A percentile compares a stretch with the other conserved stretches of the same genome.
phyloP scores from a whole-genome alignment of 2,113 vertebrate species.

The Cygnus buccinator region DNA sequence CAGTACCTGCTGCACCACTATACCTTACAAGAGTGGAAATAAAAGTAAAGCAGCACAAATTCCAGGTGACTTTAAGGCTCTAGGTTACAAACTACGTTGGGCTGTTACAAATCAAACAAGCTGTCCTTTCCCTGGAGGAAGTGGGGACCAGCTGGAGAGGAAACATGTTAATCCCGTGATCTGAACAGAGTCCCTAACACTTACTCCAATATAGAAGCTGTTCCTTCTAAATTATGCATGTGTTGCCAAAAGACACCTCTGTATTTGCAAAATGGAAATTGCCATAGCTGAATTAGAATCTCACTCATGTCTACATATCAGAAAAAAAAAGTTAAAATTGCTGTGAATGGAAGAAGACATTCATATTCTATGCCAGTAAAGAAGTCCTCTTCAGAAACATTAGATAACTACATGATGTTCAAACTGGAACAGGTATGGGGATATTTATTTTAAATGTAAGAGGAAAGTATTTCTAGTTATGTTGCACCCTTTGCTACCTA shows the following conservation, averaged over 20 bases:
- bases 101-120: background rate
- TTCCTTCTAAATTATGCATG: slow-evolving; percentile 2
- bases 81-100: background rate
- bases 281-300: background rate
- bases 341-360: background rate
- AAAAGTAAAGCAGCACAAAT: background rate
- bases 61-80: background rate
- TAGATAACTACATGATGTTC: slow-evolving; percentile 3
- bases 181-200: background rate
- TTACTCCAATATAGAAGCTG: background rate
- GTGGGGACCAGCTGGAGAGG: background rate
- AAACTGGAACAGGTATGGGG: slow-evolving; percentile 15
- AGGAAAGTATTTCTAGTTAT: slow-evolving; percentile 43
- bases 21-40: background rate
- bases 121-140: background rate
- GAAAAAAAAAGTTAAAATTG: slow-evolving; percentile 13
- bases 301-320: background rate
- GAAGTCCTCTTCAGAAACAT: background rate
- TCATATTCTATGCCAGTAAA: background rate
- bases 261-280: background rate
- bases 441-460: slow-evolving; percentile 39
- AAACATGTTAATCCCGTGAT: background rate
- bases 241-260: background rate
- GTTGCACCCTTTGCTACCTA: slow-evolving; percentile 26
- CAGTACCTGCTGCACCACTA: background rate